phyloP scores from a whole-genome alignment of 2,113 vertebrate species.

The Pandion haliaetus region DNA sequence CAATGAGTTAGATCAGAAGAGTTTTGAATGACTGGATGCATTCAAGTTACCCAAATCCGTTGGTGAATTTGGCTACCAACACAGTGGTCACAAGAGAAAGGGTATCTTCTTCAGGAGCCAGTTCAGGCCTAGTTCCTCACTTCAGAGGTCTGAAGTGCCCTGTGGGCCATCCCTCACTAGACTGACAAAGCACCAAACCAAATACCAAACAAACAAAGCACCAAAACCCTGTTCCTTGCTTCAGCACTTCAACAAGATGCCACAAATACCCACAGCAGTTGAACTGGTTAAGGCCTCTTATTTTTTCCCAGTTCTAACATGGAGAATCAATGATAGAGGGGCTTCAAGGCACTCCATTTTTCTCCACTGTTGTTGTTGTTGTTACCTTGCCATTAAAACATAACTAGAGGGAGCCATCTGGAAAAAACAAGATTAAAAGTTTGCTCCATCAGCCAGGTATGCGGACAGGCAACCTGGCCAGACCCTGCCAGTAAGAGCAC shows the following conservation, averaged over 20 bases:
- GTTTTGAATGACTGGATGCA: background rate
- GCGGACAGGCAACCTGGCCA: fast-evolving
- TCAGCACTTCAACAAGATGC: background rate
- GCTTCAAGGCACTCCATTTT: background rate
- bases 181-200: background rate
- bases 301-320: background rate
- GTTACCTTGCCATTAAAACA: background rate
- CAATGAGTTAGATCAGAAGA: background rate
- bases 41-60: fast-evolving
- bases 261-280: background rate
- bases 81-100: fast-evolving
- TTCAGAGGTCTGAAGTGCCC: background rate
- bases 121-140: background rate
- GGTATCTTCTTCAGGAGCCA: background rate
- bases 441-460: background rate
- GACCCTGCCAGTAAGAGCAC: background rate
- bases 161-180: background rate
- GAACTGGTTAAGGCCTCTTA: background rate
- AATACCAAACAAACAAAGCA: background rate
- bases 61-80: background rate
- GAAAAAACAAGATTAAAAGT: background rate
- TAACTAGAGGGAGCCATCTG: background rate
- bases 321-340: background rate
- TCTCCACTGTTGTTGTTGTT: background rate
- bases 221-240: background rate